Evolutionary conservation across 2,797 vertebrate genomes (phyloP).

Genomic region (Schizopygopsis malacanthus): DNA sequence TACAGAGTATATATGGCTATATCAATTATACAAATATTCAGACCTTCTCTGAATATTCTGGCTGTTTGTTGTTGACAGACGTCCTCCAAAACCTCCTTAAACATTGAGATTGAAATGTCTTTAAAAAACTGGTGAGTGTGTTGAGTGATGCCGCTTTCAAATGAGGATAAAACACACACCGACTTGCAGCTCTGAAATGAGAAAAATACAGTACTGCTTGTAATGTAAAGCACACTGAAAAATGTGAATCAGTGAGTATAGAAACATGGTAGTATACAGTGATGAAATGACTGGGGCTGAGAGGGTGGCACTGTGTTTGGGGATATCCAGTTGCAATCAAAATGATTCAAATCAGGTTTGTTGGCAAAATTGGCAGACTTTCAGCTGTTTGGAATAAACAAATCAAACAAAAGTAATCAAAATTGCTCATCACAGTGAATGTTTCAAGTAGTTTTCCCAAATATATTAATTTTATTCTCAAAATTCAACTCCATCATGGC

Average conservation of each 20-base stretch:
- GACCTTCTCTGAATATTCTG: conserved; percentile 26
- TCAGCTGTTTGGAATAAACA: too few species aligned
- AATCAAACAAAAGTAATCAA: too few species aligned
- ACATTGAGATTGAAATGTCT: conserved; percentile 17
- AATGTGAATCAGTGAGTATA: neutral
- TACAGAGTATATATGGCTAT: neutral
- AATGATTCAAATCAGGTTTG: too few species aligned
- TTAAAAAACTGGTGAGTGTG: conserved; percentile 17
- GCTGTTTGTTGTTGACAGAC: conserved; percentile 3
- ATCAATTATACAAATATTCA: neutral
- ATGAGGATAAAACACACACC: neutral
- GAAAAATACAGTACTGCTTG: neutral
- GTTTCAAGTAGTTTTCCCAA: too few species aligned
- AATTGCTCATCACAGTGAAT: too few species aligned
- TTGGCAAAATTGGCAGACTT: too few species aligned
- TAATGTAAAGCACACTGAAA: neutral
- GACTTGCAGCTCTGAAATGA: conserved; percentile 22
- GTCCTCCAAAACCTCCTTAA: conserved; percentile 1
- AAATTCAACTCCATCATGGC: neutral
- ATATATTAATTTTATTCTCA: too few species aligned
- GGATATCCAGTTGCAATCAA: too few species aligned
- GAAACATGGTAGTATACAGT: neutral
- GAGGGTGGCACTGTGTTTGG: too few species aligned
- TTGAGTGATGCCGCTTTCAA: neutral
- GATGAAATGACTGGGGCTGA: too few species aligned